Evolutionary conservation across 2,797 vertebrate species (phyloP).

Genomic region (Tolypeutes matacus): DNA sequence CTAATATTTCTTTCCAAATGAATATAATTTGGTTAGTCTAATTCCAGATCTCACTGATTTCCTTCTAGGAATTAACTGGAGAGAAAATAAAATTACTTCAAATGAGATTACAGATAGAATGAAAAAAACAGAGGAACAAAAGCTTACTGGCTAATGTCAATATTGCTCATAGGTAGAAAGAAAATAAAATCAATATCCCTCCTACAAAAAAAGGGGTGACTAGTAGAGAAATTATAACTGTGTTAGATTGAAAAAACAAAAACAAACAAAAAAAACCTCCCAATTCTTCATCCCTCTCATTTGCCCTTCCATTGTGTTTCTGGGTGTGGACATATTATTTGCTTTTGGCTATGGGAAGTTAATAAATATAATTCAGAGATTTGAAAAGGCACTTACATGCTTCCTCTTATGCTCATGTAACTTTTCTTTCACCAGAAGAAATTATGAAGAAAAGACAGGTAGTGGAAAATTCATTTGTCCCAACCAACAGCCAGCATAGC

Average conservation of each 20-base stretch:
- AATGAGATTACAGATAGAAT: constrained; percentile 28
- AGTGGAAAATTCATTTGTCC: background rate
- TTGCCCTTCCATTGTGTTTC: background rate
- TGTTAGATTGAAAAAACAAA: background rate
- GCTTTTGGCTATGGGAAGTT: background rate
- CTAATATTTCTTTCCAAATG: constrained; percentile 27
- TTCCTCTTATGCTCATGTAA: background rate
- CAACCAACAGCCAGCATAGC: background rate
- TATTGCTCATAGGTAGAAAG: background rate
- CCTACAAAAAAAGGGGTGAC: background rate
- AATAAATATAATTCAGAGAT: background rate
- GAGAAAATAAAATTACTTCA: constrained; percentile 26
- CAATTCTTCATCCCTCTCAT: background rate
- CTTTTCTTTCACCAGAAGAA: background rate
- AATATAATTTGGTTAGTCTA: constrained; percentile 24
- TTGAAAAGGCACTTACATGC: background rate
- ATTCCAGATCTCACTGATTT: constrained; percentile 11
- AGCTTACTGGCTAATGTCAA: background rate
- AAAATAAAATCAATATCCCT: background rate
- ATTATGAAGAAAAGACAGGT: background rate
- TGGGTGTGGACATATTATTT: background rate
- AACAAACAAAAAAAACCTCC: background rate
- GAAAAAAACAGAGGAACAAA: background rate
- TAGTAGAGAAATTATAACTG: background rate
- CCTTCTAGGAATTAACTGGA: background rate